Base-by-base conservation (phyloP, 2,797 vertebrate species). In the Synaphobranchus kaupii region DNA sequence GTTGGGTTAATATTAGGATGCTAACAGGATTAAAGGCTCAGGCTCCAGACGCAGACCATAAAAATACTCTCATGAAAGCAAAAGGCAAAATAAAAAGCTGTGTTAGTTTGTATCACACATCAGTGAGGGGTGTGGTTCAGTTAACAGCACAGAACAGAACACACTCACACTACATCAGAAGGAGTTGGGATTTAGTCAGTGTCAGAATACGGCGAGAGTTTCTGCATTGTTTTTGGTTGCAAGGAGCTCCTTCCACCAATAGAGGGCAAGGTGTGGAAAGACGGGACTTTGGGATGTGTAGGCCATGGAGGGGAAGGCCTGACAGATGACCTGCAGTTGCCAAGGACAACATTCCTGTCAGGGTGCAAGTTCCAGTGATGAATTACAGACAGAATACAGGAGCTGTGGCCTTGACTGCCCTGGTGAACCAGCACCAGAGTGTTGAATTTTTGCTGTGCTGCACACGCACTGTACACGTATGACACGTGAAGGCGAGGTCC, bases 1-100 rank as follows among this genome's bases (percentile, higher is more conserved):
- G 3, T 44, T 20, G 84, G 0, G 12, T 82, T 66, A 84, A 68
- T 28, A 52, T 84, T 71, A 73, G 66, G 54, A 25, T 25, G 47
- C 63, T 84, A 78, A 84, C 68, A 17, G 76, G 82, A 87, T 84
- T 76, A 84, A 54, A 76, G 86, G 4, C 54, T 87, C 56, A 84
- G 68, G 34, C 13, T 44, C 8, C 31, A 22, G 54, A 82, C 76
- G 63, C 68, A 73, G 1, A 34, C 28, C 10, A 12, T 28, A 73
- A 71, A 9, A 68, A 68, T 28, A 28, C 63, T n/a, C 25, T 68
- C 63, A 68, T 6, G n/a, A 68, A 68, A n/a, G n/a, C 9, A 9
- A 68, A 9, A 68, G 39, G 0, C 39, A 39, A 58, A 22, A 10
- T 54, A 54, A 12, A 54, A 54, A 13, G 52, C 52, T 54, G 52